These are phyloP conservation scores for Spheniscus mendiculus DNA, from an alignment of 2,113 vertebrate species.

Conservation along the genomic window DNA sequence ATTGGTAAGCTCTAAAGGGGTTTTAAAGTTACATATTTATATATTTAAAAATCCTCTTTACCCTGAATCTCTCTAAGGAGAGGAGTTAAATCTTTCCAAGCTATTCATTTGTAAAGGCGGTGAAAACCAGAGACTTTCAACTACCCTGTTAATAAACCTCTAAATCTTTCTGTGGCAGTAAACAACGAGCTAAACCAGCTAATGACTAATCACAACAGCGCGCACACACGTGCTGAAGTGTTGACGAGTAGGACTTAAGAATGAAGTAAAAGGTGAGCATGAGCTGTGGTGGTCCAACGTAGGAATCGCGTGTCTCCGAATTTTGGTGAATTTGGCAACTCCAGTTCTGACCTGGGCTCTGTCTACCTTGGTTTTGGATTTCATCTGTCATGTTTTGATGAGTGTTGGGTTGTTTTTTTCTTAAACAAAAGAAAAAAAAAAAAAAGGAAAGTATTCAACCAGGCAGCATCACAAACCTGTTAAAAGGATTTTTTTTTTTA, in stretches of 20 bases:
- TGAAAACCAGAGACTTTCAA: neutral
- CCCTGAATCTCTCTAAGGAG: neutral
- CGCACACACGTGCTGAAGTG: accelerated
- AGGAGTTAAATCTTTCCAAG: neutral
- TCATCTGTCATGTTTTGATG: neutral
- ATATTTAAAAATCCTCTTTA: neutral
- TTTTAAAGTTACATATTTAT: neutral
- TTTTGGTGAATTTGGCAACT: neutral
- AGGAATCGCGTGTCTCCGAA: accelerated
- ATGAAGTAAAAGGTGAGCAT: no score
- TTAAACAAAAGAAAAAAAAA: neutral
- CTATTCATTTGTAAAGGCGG: neutral
- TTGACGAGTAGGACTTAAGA: accelerated
- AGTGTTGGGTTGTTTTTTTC: no score
- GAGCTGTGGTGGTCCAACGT: neutral
- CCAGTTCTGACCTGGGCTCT: neutral
- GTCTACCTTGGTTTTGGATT: neutral
- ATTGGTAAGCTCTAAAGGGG: neutral
- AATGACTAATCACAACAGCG: neutral
- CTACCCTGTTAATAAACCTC: neutral
- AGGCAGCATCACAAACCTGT: neutral
- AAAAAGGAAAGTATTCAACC: neutral
- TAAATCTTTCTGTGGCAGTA: neutral
- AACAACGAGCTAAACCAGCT: neutral
- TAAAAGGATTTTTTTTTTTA: neutral